Evolutionary conservation across 1,140 invertebrate genomes (phyloP).

Genomic region (Choristoneura fumiferana): DNA sequence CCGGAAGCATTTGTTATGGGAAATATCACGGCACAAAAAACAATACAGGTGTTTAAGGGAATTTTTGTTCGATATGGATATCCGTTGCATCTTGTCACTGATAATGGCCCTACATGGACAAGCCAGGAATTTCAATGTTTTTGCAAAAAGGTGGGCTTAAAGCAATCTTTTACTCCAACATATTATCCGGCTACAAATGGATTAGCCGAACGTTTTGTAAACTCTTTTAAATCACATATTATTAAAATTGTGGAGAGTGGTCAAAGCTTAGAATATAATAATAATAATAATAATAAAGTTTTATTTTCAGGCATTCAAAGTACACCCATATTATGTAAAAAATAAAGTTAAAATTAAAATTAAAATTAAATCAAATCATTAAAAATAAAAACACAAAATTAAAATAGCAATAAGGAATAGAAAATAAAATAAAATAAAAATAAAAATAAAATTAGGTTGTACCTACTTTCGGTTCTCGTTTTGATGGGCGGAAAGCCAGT

Average conservation of each 20-base stretch:
- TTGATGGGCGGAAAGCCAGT: too few relatives aligned
- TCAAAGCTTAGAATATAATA: too few relatives aligned
- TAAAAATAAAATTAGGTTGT: too few relatives aligned
- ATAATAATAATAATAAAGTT: too few relatives aligned
- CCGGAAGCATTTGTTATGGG: conserved; percentile 35
- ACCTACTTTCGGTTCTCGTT: too few relatives aligned
- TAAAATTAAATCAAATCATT: too few relatives aligned
- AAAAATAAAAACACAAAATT: too few relatives aligned
- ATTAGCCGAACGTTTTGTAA: conserved; percentile 5
- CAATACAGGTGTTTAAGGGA: conserved; percentile 33
- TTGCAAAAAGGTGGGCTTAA: background rate
- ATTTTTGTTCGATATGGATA: conserved; percentile 33
- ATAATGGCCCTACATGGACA: conserved; percentile 20
- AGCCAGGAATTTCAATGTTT: background rate
- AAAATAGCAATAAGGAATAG: too few relatives aligned
- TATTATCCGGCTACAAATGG: conserved; percentile 3
- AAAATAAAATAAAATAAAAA: too few relatives aligned
- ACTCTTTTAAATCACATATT: conserved; percentile 3
- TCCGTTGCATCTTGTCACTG: conserved; percentile 20
- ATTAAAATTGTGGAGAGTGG: conserved; percentile 8
- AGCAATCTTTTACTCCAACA: background rate
- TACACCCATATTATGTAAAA: too few relatives aligned
- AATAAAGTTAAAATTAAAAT: too few relatives aligned
- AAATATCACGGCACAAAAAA: conserved; percentile 28
- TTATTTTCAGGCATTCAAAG: too few relatives aligned